Percentiles rank a stretch among this genome's conserved stretches.
These are phyloP conservation scores for Magallana nippona DNA, from an alignment of 2,888 invertebrate genomes.

Conservation along the genomic window DNA sequence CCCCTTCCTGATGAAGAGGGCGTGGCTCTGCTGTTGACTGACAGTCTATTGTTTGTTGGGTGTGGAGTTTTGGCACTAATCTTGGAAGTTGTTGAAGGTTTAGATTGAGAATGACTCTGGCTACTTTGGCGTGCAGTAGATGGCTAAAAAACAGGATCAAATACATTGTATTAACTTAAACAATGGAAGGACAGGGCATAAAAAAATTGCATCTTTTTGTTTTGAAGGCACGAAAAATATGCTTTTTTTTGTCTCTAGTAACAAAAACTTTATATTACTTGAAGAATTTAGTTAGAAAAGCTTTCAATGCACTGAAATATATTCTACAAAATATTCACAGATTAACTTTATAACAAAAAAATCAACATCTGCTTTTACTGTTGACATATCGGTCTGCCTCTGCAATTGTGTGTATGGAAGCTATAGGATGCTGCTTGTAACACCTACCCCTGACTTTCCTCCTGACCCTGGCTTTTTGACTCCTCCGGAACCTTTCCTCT, in stretches of 20 bases:
- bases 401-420: neutral
- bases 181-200: neutral
- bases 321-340: too few species aligned
- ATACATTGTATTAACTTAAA: neutral
- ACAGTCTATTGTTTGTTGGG: constrained; percentile 24
- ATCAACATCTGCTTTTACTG: too few species aligned
- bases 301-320: too few species aligned
- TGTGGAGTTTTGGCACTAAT: constrained; percentile 11
- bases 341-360: too few species aligned
- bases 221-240: too few species aligned
- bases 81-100: constrained; percentile 20
- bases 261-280: too few species aligned
- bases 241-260: too few species aligned
- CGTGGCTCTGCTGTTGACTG: constrained; percentile 12
- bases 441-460: constrained; percentile 55
- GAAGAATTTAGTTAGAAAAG: too few species aligned
- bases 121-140: constrained; percentile 4
- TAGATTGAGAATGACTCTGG: constrained; percentile 3
- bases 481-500: constrained; percentile 61
- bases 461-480: constrained; percentile 63
- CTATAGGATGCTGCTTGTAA: neutral
- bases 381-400: neutral
- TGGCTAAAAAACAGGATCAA: neutral
- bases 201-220: neutral
- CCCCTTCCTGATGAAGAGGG: constrained; percentile 15